These are phyloP conservation scores for Piprites chloris DNA, from an alignment of 2,113 vertebrate species.

Conservation along the genomic window DNA sequence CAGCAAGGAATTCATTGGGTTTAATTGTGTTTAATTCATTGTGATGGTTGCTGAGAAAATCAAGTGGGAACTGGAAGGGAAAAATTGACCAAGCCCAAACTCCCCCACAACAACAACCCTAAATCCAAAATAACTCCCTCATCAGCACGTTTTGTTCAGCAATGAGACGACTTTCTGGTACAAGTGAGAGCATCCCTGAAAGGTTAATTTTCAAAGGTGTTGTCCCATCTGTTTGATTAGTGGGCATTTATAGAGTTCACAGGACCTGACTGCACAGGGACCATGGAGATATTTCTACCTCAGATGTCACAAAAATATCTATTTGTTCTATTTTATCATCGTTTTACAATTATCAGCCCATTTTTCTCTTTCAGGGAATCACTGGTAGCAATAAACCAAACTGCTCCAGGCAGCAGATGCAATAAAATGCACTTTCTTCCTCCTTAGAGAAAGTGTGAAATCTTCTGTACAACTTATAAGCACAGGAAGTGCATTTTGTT, in stretches of 20 bases:
- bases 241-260: background rate
- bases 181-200: background rate
- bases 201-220: background rate
- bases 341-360: background rate
- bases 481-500: background rate
- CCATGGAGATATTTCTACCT: background rate
- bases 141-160: background rate
- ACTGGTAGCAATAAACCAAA: background rate
- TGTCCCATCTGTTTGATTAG: background rate
- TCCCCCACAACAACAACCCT: background rate
- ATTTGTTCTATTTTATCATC: background rate
- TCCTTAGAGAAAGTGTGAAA: background rate
- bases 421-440: background rate
- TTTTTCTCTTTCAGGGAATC: background rate
- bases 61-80: background rate
- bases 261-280: background rate
- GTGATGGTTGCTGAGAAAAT: background rate
- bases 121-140: background rate
- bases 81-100: background rate
- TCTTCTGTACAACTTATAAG: background rate
- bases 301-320: background rate
- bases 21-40: background rate
- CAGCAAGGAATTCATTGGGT: background rate
- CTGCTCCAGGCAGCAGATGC: background rate
- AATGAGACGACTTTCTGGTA: background rate